These are phyloP conservation scores for Melieria crassipennis DNA, from an alignment of 2,888 invertebrate genomes.

Conservation along the genomic window DNA sequence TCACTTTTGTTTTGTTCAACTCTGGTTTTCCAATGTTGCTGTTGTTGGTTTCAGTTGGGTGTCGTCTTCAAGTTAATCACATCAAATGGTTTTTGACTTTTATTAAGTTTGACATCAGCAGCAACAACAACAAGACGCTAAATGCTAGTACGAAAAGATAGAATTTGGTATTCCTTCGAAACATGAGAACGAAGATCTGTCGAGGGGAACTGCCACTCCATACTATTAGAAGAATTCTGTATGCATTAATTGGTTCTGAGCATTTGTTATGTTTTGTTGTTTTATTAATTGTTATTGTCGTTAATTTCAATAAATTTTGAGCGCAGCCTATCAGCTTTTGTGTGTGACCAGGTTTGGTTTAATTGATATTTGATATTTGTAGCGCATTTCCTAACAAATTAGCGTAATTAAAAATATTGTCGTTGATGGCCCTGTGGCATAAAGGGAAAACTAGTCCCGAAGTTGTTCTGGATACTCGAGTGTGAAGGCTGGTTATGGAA, in stretches of 20 bases:
- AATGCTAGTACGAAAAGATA: background rate
- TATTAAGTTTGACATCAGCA: constrained; percentile 41
- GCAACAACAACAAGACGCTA: background rate
- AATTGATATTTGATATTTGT: constrained; percentile 35
- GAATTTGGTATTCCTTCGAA: constrained; percentile 9
- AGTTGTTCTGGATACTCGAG: no score
- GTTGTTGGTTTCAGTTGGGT: background rate
- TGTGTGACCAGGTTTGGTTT: background rate
- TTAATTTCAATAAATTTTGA: constrained; percentile 53
- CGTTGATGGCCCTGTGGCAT: no score
- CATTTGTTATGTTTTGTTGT: constrained; percentile 38
- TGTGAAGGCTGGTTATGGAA: no score
- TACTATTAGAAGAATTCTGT: constrained; percentile 1
- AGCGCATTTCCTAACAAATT: constrained; percentile 28
- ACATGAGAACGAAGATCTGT: constrained; percentile 11
- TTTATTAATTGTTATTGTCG: constrained; percentile 61
- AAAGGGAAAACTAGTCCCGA: no score
- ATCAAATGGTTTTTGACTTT: constrained; percentile 43
- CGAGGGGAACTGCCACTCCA: background rate
- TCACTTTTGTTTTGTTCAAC: background rate
- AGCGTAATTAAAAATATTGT: constrained; percentile 22
- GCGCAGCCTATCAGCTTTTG: background rate
- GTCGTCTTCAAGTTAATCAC: constrained; percentile 42
- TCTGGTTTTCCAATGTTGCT: background rate
- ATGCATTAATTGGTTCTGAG: constrained; percentile 21